phyloP scores from a whole-genome alignment of 2,888 invertebrate genomes.

The Phyllotreta striolata region DNA sequence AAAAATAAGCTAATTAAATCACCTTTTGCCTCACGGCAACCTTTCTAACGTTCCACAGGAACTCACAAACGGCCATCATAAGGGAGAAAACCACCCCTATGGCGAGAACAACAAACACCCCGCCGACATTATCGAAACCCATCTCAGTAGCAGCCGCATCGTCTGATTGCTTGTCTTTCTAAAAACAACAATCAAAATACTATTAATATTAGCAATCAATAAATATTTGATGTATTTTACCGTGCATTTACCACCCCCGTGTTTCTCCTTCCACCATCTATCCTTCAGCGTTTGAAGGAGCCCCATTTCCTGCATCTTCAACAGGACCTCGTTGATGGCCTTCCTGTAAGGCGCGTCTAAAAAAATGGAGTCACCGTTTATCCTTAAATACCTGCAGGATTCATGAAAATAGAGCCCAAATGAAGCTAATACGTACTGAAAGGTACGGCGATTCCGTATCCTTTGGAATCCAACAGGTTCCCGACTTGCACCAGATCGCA shows the following conservation, averaged over 20 bases:
- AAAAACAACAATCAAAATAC: conserved; percentile 33
- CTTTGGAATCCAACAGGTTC: conserved; percentile 81
- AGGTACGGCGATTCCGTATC: conserved; percentile 92
- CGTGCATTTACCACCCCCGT: conserved; percentile 68
- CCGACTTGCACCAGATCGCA: conserved; percentile 88
- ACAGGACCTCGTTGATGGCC: conserved; percentile 84
- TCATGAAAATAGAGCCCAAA: not conserved
- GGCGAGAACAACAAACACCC: conserved; percentile 87
- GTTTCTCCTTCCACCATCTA: conserved; percentile 88
- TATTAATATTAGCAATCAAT: too few relatives aligned
- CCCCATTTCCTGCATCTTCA: conserved; percentile 91
- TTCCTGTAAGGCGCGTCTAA: conserved; percentile 80
- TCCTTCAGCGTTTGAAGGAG: conserved; percentile 81
- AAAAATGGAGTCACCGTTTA: not conserved
- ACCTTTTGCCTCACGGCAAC: conserved; percentile 82
- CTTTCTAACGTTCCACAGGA: conserved; percentile 83
- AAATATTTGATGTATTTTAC: conserved; percentile 49
- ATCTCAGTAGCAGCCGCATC: conserved; percentile 66
- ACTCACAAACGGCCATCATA: conserved; percentile 81
- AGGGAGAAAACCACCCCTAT: conserved; percentile 76
- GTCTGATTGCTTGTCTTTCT: conserved; percentile 48
- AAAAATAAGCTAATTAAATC: conserved; percentile 42
- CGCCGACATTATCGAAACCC: conserved; percentile 88
- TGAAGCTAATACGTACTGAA: conserved; percentile 68
- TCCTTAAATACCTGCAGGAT: not conserved